Evolutionary conservation across 1,140 invertebrate species (phyloP).

Genomic region (Halictus rubicundus): DNA sequence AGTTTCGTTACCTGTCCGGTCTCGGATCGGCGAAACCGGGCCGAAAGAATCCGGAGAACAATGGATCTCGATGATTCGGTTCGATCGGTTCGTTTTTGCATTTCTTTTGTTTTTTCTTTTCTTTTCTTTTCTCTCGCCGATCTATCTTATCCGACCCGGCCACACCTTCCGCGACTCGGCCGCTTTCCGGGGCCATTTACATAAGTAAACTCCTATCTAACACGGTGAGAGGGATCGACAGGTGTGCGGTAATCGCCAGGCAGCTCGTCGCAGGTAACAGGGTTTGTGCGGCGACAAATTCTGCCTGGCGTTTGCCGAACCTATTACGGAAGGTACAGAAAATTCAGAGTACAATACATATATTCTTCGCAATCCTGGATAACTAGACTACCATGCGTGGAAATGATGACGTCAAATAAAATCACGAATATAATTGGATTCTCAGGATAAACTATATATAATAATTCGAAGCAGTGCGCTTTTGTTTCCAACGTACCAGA

Average conservation of each 20-base stretch:
- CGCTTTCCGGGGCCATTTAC: conserved; percentile 36
- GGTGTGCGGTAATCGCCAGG: conserved; percentile 21
- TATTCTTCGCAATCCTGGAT: too few relatives aligned
- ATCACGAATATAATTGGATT: too few relatives aligned
- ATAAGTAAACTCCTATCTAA: conserved; percentile 44
- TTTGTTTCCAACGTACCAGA: too few relatives aligned
- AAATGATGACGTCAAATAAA: too few relatives aligned
- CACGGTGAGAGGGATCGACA: conserved; percentile 7
- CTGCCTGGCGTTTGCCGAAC: too few relatives aligned
- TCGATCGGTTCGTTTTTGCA: not conserved
- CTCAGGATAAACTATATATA: too few relatives aligned
- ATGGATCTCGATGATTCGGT: not conserved
- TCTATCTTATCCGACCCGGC: not conserved
- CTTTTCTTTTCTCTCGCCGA: not conserved
- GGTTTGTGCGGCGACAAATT: too few relatives aligned
- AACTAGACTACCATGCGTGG: too few relatives aligned
- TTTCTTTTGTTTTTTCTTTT: too few relatives aligned
- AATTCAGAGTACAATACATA: too few relatives aligned
- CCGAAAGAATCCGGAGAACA: not conserved
- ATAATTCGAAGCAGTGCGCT: too few relatives aligned
- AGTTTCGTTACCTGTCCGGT: not conserved
- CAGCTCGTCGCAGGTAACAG: not conserved
- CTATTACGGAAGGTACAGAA: too few relatives aligned
- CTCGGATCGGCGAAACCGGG: not conserved
- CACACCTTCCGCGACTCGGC: not conserved